Evolutionary conservation across 2,113 vertebrate species (phyloP), one percentile per base, ranked within the genome.

Genomic region (Aldabrachelys gigantea): DNA sequence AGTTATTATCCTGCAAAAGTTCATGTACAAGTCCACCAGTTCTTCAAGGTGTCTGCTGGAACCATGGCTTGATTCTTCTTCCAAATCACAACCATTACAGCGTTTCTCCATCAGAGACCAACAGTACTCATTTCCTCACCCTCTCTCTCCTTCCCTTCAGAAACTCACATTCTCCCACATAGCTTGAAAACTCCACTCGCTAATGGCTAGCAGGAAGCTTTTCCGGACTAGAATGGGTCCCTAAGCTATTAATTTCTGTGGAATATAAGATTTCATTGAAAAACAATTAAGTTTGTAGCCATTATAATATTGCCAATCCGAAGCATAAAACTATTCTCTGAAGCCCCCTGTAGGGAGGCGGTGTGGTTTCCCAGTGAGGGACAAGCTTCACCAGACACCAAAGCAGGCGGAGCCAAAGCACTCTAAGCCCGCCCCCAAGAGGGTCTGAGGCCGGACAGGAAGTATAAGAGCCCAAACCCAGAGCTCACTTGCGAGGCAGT

Each of bases 11-110:
- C 62, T 38, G 92, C 85, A 69, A 49, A 78, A 94, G 90, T 53
- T 80, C n/a, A 31, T 49, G 78, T 47, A 41, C 17, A 11, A 85
- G 50, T 47, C 78, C 85, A n/a, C 17, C 29, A 35, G 49, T 54
- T 89, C 78, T 53, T 82, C 75, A 62, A 9, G 85, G 44, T 78
- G 35, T 31, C 29, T 49, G 89, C 31, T 27, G 49, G 47, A 93
- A 96, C 87, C 44, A 72, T 76, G 80, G 85, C 41, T 50, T 90
- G 41, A 25, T 89, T 85, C 25, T 50, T 95, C 76, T 21, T 86
- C 38, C 90, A 35, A 49, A 81, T 69, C 53, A 44, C 38, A 41
- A 59, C 53, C 89, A 12, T 29, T 88, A 69, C 57, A 69, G 56
- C 8, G 49, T 25, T 49, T 80, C 80, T 90, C 81, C 49, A 78